Evolutionary conservation across 2,797 vertebrate species (phyloP).

Genomic region (Oreochromis mossambicus): DNA sequence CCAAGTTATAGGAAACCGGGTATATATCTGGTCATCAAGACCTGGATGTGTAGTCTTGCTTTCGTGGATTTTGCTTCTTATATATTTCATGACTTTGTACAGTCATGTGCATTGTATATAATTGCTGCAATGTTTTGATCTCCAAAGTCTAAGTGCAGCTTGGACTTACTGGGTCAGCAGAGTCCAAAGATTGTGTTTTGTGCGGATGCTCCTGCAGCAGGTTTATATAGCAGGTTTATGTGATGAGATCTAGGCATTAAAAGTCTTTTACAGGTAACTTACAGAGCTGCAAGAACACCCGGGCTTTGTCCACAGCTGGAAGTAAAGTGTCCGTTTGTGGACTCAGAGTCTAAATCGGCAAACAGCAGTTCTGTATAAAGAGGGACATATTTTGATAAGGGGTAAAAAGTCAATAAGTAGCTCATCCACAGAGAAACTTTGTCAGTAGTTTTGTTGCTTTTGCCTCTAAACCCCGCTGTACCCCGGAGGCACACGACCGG

Average conservation of each 20-base stretch:
- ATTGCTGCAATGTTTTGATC: not conserved
- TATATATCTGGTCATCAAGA: not conserved
- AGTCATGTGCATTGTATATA: not conserved
- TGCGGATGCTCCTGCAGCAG: not conserved
- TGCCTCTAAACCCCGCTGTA: not conserved
- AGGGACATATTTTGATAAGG: conserved; percentile 4
- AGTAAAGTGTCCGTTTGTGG: not conserved
- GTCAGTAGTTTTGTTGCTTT: conserved; percentile 10
- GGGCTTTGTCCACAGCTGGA: conserved; percentile 4
- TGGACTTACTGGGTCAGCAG: not conserved
- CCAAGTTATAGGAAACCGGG: not conserved
- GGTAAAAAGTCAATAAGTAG: not conserved
- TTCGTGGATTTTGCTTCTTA: not conserved
- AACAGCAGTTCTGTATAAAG: not conserved
- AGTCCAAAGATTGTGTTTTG: not conserved
- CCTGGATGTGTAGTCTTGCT: not conserved
- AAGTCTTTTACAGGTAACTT: not conserved
- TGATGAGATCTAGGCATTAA: not conserved
- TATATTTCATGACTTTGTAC: not conserved
- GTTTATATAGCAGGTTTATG: not conserved
- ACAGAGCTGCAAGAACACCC: not conserved
- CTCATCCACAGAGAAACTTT: conserved; percentile 17
- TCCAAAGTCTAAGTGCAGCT: not conserved
- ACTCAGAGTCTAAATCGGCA: conserved; percentile 24
- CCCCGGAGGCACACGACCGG: conserved; percentile 19